Conservation (phyloP, 2,888 invertebrate genomes). For the Syrphus vitripennis region DNA sequence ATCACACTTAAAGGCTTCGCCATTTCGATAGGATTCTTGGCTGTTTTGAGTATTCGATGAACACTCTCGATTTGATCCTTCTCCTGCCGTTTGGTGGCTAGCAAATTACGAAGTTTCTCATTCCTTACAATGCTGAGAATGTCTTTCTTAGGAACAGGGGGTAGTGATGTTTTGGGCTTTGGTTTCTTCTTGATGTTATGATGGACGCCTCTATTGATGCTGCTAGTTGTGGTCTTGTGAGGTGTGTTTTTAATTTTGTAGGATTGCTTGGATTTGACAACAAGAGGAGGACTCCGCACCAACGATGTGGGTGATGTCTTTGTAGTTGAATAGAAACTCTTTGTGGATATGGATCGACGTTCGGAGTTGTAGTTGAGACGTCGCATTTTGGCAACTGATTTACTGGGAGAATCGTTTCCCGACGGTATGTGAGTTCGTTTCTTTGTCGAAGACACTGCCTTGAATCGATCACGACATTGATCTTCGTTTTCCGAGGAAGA, state of each 20-base stretch:
- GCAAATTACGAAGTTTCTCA: conserved; percentile 77
- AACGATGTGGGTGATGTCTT: conserved; percentile 20
- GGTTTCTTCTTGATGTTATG: conserved; percentile 76
- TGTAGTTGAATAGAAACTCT: conserved; percentile 74
- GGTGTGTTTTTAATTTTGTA: neutral
- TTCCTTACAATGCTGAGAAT: conserved; percentile 76
- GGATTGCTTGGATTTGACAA: neutral
- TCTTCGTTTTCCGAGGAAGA: conserved; percentile 52
- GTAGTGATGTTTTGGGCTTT: neutral
- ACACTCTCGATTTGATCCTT: conserved; percentile 77
- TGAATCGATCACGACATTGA: conserved; percentile 9
- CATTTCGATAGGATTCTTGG: conserved; percentile 78
- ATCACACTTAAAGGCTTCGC: conserved; percentile 76
- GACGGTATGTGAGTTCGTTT: conserved; percentile 66
- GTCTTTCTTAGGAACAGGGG: conserved; percentile 37
- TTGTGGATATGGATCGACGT: conserved; percentile 73
- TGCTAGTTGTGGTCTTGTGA: neutral
- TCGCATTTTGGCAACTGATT: conserved; percentile 66
- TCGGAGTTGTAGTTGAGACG: conserved; percentile 52
- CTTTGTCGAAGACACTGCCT: neutral
- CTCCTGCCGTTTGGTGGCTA: conserved; percentile 75
- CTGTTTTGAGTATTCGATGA: conserved; percentile 76
- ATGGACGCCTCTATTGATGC: conserved; percentile 77
- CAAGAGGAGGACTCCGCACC: neutral
- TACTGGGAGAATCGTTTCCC: neutral